These are phyloP conservation scores for Allygus modestus DNA, from an alignment of 2,888 invertebrate genomes.

Conservation along the genomic window DNA sequence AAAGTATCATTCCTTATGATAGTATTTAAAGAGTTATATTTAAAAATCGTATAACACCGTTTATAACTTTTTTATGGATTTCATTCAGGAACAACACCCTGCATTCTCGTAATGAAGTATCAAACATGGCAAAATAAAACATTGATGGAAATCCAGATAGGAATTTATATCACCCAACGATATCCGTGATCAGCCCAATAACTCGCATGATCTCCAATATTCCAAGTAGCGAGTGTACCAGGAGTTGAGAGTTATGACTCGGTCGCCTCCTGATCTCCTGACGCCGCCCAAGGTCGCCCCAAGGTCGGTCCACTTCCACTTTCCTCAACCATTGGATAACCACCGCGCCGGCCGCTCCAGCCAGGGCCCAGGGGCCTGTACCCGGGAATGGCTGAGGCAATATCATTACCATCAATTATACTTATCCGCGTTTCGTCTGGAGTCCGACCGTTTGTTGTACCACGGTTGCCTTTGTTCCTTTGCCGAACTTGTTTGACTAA, in stretches of 20 bases:
- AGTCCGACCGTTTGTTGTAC: background rate
- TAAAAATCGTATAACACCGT: too few species aligned
- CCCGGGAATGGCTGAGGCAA: background rate
- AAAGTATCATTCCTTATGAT: too few species aligned
- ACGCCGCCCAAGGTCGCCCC: slow-evolving; percentile 13
- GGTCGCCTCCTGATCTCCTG: slow-evolving; percentile 6
- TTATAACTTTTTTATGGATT: too few species aligned
- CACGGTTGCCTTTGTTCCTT: background rate
- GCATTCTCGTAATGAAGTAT: too few species aligned
- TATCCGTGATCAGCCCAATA: too few species aligned
- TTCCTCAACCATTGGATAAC: slow-evolving; percentile 34
- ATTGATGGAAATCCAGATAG: too few species aligned
- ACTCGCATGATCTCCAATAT: too few species aligned
- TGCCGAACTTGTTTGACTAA: background rate
- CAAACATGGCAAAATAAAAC: too few species aligned
- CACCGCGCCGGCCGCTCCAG: background rate
- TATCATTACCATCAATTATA: background rate
- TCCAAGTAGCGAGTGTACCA: background rate
- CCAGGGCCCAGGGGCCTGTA: background rate
- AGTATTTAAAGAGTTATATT: too few species aligned
- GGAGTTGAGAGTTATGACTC: slow-evolving; percentile 5
- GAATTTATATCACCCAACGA: too few species aligned
- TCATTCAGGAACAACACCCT: too few species aligned
- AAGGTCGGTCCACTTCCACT: slow-evolving; percentile 45
- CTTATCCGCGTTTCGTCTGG: background rate